These are phyloP conservation scores for Erithacus rubecula DNA, from an alignment of 2,797 vertebrate species.

Conservation along the genomic window DNA sequence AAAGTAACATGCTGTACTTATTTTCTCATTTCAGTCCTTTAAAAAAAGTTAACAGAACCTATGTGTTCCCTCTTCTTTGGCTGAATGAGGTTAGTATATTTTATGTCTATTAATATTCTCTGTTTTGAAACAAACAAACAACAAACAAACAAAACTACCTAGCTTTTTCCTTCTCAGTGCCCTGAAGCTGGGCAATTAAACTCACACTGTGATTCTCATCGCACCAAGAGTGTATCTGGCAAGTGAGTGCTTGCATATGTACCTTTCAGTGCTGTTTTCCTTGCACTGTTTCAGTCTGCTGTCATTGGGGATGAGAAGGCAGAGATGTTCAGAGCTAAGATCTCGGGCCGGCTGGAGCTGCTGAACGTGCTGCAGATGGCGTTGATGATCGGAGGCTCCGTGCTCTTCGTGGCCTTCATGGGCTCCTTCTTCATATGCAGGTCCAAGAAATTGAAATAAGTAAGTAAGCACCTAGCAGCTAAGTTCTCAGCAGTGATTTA, in stretches of 20 bases:
- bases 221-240: neutral
- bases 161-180: neutral
- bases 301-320: constrained; percentile 84
- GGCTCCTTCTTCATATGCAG: constrained; percentile 70
- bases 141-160: fast-evolving
- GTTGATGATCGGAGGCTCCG: constrained; percentile 75
- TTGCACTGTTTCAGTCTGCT: constrained; percentile 79
- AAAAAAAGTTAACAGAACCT: constrained; percentile 76
- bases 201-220: neutral
- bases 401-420: constrained; percentile 76
- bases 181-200: neutral
- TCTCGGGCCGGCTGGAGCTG: constrained; percentile 74
- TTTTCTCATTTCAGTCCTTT: constrained; percentile 78
- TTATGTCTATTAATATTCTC: neutral
- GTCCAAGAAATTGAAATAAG: constrained; percentile 56
- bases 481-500: neutral
- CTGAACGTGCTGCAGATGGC: constrained; percentile 74
- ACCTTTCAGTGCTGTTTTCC: neutral
- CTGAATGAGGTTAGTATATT: constrained; percentile 89
- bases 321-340: constrained; percentile 80
- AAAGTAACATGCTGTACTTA: neutral
- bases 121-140: neutral
- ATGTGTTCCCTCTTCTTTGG: constrained; percentile 89
- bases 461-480: constrained; percentile 16
- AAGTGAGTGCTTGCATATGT: neutral